Conservation (phyloP, 2,797 vertebrate genomes). For the Halcyon chelicuti region DNA sequence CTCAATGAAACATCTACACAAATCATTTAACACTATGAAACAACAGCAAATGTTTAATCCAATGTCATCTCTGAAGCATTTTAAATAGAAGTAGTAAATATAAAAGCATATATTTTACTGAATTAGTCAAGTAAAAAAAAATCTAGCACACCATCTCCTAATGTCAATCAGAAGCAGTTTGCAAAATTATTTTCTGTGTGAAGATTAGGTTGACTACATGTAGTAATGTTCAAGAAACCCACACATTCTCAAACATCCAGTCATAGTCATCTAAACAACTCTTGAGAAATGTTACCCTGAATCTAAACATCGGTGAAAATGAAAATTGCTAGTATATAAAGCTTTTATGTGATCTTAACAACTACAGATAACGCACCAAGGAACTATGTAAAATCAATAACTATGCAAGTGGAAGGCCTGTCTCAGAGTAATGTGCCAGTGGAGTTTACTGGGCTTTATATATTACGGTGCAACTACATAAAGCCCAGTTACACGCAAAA, state of each 20-base stretch:
- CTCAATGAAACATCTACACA: background rate
- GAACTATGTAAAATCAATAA: background rate
- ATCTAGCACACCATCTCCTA: background rate
- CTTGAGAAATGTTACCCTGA: background rate
- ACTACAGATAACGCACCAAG: background rate
- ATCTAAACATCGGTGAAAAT: background rate
- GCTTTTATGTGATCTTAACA: background rate
- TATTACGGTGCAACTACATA: background rate
- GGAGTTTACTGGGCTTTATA: background rate
- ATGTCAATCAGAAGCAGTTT: background rate
- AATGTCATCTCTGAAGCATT: background rate
- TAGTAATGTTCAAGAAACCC: background rate
- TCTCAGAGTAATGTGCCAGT: background rate
- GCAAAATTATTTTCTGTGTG: background rate
- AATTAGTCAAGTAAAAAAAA: constrained; percentile 11
- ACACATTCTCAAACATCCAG: background rate
- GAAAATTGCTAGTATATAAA: background rate
- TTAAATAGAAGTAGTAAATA: background rate
- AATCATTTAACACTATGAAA: constrained; percentile 12
- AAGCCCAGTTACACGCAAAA: background rate
- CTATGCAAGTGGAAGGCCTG: background rate
- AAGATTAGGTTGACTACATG: background rate
- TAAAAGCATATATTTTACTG: background rate
- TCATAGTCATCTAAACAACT: background rate
- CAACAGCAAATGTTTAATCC: background rate